Base-by-base conservation (phyloP, 30 jellyfish, hydroid and myxozoan species). In the Aurelia aurita region DNA sequence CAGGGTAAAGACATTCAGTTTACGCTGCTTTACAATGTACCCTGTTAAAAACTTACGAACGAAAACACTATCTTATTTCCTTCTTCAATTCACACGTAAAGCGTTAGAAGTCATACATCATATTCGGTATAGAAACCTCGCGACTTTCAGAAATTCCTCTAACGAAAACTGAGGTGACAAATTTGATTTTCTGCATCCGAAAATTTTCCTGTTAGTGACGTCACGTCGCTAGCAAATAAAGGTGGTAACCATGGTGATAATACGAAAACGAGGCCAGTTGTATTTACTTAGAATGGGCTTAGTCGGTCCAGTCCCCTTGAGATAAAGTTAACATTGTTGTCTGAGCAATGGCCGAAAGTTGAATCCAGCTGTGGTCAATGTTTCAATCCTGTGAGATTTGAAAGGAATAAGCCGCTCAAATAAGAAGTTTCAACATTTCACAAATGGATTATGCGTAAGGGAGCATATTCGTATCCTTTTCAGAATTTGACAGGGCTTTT, bases 401-500 rank as follows among this genome's bases (percentile, higher is more conserved):
- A n/a, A 20, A 22, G 25, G 25, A 44, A 19, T 7, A 9, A 18
- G 35, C 67, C 67, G 43, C 34, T 55, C 35, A 61, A 22, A 62
- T 51, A 29, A 31, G 29, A 61, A 47, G 45, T 29, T 26, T 59
- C 43, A 14, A 1, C 18, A 15, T 15, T 60, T 15, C 32, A 15
- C 93, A 21, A 51, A 83, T 83, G 93, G 93, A 83, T 83, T 83
- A 83, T 83, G 93, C 93, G 93, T 83, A 83, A 59, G 61, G 93
- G 93, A 83, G 93, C 93, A 20, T 83, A 83, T 75, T 83, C 93
- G 93, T 83, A 83, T 83, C 93, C 73, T 83, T 83, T 46, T 58
- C 86, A 28, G 29, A 39, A 29, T 15, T 20, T 10, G 7, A 22
- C 51, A 19, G 45, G 9, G 25, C 23, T 3, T 58, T 8, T 13